Conservation (phyloP, 1,140 invertebrate genomes). For the Ruditapes philippinarum region DNA sequence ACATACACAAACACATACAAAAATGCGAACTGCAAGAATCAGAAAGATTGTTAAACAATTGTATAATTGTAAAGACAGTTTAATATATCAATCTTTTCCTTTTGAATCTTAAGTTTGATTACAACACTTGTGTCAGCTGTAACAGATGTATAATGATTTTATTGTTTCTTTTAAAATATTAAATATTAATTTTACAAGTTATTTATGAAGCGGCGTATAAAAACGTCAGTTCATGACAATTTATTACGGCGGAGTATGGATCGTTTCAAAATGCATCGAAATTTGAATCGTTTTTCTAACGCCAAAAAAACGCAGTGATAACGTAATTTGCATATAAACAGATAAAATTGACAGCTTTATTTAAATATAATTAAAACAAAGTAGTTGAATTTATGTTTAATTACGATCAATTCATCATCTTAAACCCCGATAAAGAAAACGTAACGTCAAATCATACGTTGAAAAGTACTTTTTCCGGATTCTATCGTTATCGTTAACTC, state of each 20-base stretch:
- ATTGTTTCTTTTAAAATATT: slow-evolving; percentile 49
- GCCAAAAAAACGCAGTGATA: slow-evolving; percentile 1
- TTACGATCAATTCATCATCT: neutral
- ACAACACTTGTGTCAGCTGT: neutral
- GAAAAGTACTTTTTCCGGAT: slow-evolving; percentile 7
- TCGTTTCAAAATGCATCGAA: slow-evolving; percentile 2
- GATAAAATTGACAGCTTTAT: slow-evolving; percentile 49
- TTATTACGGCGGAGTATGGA: neutral
- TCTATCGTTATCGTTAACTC: no score
- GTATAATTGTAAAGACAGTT: neutral
- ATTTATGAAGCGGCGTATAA: slow-evolving; percentile 37
- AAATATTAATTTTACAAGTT: slow-evolving; percentile 53
- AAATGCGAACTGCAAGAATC: no score
- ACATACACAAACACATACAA: no score
- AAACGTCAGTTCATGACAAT: slow-evolving; percentile 23
- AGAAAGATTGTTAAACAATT: neutral
- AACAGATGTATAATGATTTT: slow-evolving; percentile 50
- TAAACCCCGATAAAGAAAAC: neutral
- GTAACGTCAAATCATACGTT: neutral
- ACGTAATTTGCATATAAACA: slow-evolving; percentile 27
- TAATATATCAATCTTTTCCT: neutral
- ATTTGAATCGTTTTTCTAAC: slow-evolving; percentile 1
- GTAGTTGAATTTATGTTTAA: slow-evolving; percentile 44
- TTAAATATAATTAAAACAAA: slow-evolving; percentile 53
- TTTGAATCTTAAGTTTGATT: neutral